Conservation (phyloP, 2,113 vertebrate genomes). For the Delphinus delphis region DNA sequence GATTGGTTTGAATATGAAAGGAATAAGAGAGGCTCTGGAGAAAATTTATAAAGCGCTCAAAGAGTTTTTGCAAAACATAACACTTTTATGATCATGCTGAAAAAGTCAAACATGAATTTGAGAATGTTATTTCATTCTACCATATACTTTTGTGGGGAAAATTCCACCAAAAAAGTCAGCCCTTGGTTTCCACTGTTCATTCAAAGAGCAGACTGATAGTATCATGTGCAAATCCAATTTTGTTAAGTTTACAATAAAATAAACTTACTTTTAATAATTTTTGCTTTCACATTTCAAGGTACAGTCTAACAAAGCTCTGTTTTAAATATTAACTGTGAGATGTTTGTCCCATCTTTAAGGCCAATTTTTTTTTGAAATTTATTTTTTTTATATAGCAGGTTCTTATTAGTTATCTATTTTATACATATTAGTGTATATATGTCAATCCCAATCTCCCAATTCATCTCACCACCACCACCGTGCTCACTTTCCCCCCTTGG, state of each 20-base stretch:
- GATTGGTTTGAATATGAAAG: constrained; percentile 49
- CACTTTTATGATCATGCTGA: constrained; percentile 42
- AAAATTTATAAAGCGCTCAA: constrained; percentile 47
- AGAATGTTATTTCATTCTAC: constrained; percentile 26
- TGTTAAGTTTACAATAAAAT: not conserved
- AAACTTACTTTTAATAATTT: constrained; percentile 24
- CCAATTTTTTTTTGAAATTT: too few species aligned
- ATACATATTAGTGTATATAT: too few species aligned
- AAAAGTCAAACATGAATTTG: constrained; percentile 36
- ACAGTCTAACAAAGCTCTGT: not conserved
- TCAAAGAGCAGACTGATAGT: not conserved
- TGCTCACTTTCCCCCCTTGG: too few species aligned
- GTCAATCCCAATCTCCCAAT: too few species aligned
- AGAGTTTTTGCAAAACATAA: constrained; percentile 39
- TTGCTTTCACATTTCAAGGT: not conserved
- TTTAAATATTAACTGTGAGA: not conserved
- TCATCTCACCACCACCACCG: too few species aligned
- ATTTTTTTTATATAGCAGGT: too few species aligned
- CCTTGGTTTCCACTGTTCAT: not conserved
- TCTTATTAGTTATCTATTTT: too few species aligned
- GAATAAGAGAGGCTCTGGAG: constrained; percentile 36
- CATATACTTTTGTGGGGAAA: not conserved
- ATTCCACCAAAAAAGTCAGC: constrained; percentile 9
- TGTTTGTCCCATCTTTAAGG: not conserved
- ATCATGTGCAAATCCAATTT: not conserved